Conservation (phyloP, 2,797 vertebrate species). For the Xenentodon cancila region DNA sequence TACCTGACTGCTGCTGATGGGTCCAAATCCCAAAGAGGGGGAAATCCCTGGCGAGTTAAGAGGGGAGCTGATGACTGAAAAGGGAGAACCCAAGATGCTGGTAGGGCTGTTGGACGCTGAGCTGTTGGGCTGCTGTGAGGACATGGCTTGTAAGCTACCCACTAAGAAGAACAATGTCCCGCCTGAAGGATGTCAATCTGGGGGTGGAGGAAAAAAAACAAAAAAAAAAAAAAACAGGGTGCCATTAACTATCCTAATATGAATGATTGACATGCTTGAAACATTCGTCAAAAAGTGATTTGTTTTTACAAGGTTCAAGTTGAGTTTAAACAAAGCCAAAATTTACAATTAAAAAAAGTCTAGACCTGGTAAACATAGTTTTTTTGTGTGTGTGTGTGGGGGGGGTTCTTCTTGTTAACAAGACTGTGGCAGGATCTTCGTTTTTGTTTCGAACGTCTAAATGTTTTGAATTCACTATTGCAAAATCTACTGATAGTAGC, state of each 20-base stretch:
- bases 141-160: conserved; percentile 70
- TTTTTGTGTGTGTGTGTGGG: too few relatives aligned
- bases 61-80: conserved; percentile 90
- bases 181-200: conserved; percentile 83
- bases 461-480: too few relatives aligned
- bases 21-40: conserved; percentile 87
- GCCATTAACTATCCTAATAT: neutral
- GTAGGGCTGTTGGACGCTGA: conserved; percentile 85
- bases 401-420: too few relatives aligned
- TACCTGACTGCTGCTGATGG: conserved; percentile 91
- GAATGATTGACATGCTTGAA: neutral
- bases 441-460: too few relatives aligned
- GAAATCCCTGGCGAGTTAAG: conserved; percentile 87
- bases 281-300: neutral
- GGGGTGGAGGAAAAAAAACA: too few relatives aligned
- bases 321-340: neutral
- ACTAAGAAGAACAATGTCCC: conserved; percentile 59
- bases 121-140: conserved; percentile 78
- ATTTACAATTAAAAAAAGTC: neutral
- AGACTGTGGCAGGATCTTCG: too few relatives aligned
- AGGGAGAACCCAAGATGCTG: conserved; percentile 87
- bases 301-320: neutral
- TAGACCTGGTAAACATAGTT: neutral
- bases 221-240: conserved; percentile 20
- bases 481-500: neutral